Evolutionary conservation across 23 tunicate species (phyloP), one percentile per base, ranked within the genome.

Genomic region (Botrylloides violaceus): DNA sequence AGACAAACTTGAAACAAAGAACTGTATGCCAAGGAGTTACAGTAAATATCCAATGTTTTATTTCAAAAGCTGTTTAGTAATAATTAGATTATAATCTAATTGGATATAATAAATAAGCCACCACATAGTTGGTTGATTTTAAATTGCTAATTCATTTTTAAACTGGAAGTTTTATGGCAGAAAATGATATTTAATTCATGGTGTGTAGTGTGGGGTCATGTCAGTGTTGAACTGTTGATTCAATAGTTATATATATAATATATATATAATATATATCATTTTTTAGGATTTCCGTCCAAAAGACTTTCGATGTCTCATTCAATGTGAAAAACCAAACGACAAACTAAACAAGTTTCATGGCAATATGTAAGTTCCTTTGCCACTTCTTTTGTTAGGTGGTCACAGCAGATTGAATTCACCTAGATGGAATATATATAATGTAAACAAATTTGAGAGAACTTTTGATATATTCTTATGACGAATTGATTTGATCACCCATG

Each of bases 311-410:
- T 82, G 88, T 76, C 81, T 85, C 15, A 80, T 93, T 59, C 84
- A 85, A 57, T 85, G 94, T 71, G 89, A 93, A 73, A 85, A 81
- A 49, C 98, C 98, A 2, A 93, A 93, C 73, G 74, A 66, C 34
- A 79, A 93, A 57, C 80, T 93, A 19, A 75, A 85, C 73, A 81
- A 81, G 66, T 93, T 93, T 36, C 73, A 76, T 48, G 98, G 98
- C 22, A 85, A 93, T 71, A 83, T 90, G 97, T 90, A 66, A 90
- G 97, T 83, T n/a, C n/a, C n/a, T n/a, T n/a, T n/a, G n/a, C n/a
- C n/a, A n/a, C n/a, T n/a, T n/a, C n/a, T n/a, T n/a, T n/a, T n/a
- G n/a, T n/a, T n/a, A n/a, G n/a, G n/a, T n/a, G n/a, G n/a, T n/a
- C n/a, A n/a, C n/a, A n/a, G n/a, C n/a, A n/a, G n/a, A n/a, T n/a